Evolutionary conservation across 1,140 invertebrate genomes (phyloP), one percentile per base, ranked within the genome.

Genomic region (Euglossa dilemma): DNA sequence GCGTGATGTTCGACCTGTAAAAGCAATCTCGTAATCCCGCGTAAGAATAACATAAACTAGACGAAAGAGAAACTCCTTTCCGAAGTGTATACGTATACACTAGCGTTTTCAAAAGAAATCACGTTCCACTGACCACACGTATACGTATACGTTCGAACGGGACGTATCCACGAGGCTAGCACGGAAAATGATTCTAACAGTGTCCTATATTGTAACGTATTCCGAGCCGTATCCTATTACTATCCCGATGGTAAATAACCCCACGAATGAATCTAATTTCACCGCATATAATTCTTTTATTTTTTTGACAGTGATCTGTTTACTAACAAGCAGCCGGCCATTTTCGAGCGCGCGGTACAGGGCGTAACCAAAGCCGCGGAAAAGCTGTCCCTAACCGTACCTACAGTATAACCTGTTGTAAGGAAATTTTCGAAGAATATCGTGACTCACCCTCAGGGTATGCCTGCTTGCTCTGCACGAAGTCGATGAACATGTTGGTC

Each of bases 401-500:
- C 25, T 61, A 82, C 54, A 50, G 50, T 7, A 16, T n/a, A 45
- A 16, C 50, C 66, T 47, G 77, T 14, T 56, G 63, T 4, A n/a
- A 72, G 2, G 20, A 70, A 67, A 36, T n/a, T n/a, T 66, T 12
- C 6, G 0, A 61, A 73, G 6, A 28, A 28, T 47, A 5, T 18
- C 1, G 43, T 45, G n/a, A 93, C 95, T 94, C 85, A 96, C 95
- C 95, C 83, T 95, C 92, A 59, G 95, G 95, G 85, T 94, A 94
- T 28, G 95, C 93, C 75, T 95, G 94, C 73, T 94, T 94, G 66
- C 92, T 91, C 80, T 95, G 93, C 0, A 95, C 83, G 43, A 95
- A 85, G 91, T 96, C 95, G 89, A 97, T 95, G 92, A 96, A 95
- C 85, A 94, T 90, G 85, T 95, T 95, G 52, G 96, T 96, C 52